Evolutionary conservation across 2,113 vertebrate genomes (phyloP), one percentile per base, ranked within the genome.

Genomic region (Chaetodon trifascialis): DNA sequence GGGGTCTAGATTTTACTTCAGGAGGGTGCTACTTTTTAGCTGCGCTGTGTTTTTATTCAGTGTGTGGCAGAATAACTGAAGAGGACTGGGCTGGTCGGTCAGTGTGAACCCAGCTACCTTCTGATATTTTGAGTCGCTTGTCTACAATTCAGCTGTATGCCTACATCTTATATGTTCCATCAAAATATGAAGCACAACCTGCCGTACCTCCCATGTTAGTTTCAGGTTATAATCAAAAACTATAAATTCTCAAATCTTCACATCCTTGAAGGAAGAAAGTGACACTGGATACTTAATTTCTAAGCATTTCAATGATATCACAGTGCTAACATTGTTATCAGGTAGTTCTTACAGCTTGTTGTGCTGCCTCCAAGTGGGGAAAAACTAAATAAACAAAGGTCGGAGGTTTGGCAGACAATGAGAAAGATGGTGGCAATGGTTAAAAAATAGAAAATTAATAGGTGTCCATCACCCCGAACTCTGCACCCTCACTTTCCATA

Each of bases 1-100:
- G 42, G 52, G 56, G 14, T 76, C 69, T 85, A 60, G 67, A 83
- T 84, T 86, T 80, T 12, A 85, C 84, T 81, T 69, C 23, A 75
- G 30, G 5, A 16, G 14, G 34, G 36, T 19, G 42, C 30, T 30
- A 30, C 30, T 30, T 30, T 30, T 30, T 30, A 55, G 23, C 25
- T 42, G 17, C 11, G 42, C 11, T 60, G 11, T 34, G 65, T 77
- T 21, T 52, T 10, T 21, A 38, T 77, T 56, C 38, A 47, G 4
- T 14, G 30, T 19, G 16, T n/a, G 8, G 10, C 2, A 66, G 58
- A 76, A 34, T 25, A 76, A 64, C 25, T 60, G 44, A 65, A 30
- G 42, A 62, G 21, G 38, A 19, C n/a, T 38, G 9, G 11, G 30
- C 34, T 38, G 23, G 11, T 34, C 5, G 16, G 55, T 83, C 73